Evolutionary conservation across 2,797 vertebrate genomes (phyloP).

Genomic region (Heliangelus exortis): DNA sequence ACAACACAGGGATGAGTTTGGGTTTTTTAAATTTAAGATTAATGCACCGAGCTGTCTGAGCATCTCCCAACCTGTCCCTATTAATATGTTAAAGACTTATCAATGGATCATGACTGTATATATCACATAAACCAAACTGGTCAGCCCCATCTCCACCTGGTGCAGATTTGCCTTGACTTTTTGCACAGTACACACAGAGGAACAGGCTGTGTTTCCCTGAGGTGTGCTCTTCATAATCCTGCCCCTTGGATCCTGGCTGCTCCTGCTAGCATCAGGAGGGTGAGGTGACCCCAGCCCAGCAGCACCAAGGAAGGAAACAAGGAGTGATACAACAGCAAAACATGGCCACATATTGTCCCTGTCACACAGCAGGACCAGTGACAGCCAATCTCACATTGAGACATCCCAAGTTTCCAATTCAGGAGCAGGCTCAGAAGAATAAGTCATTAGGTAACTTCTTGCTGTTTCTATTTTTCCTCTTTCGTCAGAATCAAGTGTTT

Average conservation of each 20-base stretch:
- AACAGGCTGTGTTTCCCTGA: not conserved
- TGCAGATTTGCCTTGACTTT: not conserved
- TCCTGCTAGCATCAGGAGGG: not conserved
- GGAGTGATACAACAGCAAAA: too few species aligned
- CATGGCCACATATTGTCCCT: rapidly evolving
- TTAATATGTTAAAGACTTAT: not conserved
- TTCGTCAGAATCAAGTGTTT: not conserved
- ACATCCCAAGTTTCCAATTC: not conserved
- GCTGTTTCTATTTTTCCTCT: not conserved
- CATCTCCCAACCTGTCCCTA: not conserved
- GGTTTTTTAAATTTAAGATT: not conserved
- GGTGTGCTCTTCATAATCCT: rapidly evolving
- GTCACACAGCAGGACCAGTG: rapidly evolving
- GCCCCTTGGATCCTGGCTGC: rapidly evolving
- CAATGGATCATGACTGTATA: not conserved
- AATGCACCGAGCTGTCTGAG: not conserved
- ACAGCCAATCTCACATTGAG: rapidly evolving
- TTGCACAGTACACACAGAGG: not conserved
- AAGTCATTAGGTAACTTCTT: not conserved
- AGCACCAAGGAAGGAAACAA: not conserved
- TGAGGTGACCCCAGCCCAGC: not conserved
- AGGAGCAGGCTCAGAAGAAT: not conserved
- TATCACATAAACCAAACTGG: not conserved
- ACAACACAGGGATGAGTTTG: not conserved
- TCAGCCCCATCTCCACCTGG: not conserved